These are phyloP conservation scores for Chloroclysta siterata DNA, from an alignment of 2,888 invertebrate genomes.

Conservation along the genomic window DNA sequence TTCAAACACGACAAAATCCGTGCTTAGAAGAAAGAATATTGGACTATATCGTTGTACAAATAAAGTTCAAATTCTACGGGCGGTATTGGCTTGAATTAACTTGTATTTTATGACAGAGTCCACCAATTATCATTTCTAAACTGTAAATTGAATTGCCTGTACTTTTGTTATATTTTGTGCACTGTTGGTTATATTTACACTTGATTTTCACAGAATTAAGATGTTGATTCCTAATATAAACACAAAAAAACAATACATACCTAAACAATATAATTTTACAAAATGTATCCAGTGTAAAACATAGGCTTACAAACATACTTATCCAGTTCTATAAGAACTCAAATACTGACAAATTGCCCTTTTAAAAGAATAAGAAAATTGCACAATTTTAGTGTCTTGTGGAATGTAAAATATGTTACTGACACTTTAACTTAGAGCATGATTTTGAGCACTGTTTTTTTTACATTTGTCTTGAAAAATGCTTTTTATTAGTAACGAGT, in stretches of 20 bases:
- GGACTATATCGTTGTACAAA: too few species aligned
- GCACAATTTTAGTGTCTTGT: constrained; percentile 18
- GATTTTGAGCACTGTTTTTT: constrained; percentile 7
- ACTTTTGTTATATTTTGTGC: constrained; percentile 26
- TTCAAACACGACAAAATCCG: too few species aligned
- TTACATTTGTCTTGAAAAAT: not conserved
- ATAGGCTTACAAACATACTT: too few species aligned
- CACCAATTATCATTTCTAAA: constrained; percentile 23
- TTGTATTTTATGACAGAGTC: not conserved
- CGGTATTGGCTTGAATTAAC: not conserved
- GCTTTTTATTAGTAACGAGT: constrained; percentile 13
- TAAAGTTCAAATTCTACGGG: too few species aligned
- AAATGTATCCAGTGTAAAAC: too few species aligned
- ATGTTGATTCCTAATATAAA: not conserved
- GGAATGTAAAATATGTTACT: constrained; percentile 6
- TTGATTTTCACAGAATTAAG: constrained; percentile 14
- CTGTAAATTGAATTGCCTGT: constrained; percentile 32
- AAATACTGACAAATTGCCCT: not conserved
- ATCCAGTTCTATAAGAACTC: too few species aligned
- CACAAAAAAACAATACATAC: not conserved
- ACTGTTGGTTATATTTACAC: constrained; percentile 18
- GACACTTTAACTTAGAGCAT: constrained; percentile 5
- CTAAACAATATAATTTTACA: too few species aligned
- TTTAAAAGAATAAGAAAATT: not conserved
- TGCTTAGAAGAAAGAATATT: too few species aligned